Evolutionary conservation across 2,113 vertebrate species (phyloP), one percentile per base, ranked within the genome.

Genomic region (Lucifuga dentata): DNA sequence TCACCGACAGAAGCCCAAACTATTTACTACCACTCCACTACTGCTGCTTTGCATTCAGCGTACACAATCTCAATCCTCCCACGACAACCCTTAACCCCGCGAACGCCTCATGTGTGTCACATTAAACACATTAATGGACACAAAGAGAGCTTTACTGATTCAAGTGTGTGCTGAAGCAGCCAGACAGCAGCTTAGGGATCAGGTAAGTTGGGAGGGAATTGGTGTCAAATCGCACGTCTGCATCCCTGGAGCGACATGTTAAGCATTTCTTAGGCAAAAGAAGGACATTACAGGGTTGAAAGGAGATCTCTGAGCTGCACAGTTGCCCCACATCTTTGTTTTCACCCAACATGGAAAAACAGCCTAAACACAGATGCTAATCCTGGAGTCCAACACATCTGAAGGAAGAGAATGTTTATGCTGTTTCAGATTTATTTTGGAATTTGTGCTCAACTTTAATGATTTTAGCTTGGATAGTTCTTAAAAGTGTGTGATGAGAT

Each of bases 101-200:
- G 8, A 38, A 58, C 67, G 5, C 43, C 53, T 66, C 66, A 45
- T 3, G 44, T 58, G 23, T 59, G 11, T 53, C 39, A 65, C 53
- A 78, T 1, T 43, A 19, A 61, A 60, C 44, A 39, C 55, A 19
- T 45, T 55, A 53, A 26, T 3, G 11, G 23, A 63, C 82, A 60
- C 13, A 12, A 36, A 84, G 24, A 62, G 61, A 66, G 26, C n/a
- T 49, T 35, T 12, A 40, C 26, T 60, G 71, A 33, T 38, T 35
- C n/a, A 62, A 35, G 48, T 21, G 63, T 59, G 58, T 41, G 46
- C 46, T 73, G 38, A 39, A 84, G 67, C 48, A 35, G 38, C 50
- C 77, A 77, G 78, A 41, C 86, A 89, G 82, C 84, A 64, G 89
- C 76, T 91, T 79, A 91, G 80, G 61, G 66, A 80, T 84, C 65